Evolutionary conservation across 2,797 vertebrate species (phyloP).

Genomic region (Sebastes taczanowskii): DNA sequence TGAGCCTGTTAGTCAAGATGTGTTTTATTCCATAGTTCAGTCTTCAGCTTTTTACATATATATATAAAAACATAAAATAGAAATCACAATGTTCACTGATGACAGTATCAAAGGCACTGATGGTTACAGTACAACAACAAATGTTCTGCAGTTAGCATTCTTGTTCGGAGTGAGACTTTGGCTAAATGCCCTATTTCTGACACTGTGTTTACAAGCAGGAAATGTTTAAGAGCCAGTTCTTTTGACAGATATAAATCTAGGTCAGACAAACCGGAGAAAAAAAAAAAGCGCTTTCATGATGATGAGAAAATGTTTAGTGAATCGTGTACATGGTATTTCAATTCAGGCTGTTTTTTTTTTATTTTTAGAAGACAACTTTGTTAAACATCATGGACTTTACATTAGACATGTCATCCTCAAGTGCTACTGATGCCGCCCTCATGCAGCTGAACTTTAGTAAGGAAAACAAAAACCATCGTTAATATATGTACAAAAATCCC

Average conservation of each 20-base stretch:
- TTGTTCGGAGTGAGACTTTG: conserved; percentile 1
- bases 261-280: background rate
- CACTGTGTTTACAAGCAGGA: conserved; percentile 15
- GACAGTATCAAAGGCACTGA: conserved; percentile 29
- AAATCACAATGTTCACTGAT: conserved; percentile 24
- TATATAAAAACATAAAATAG: conserved; percentile 27
- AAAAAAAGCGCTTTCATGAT: background rate
- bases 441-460: background rate
- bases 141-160: conserved; percentile 29
- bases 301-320: conserved; percentile 8
- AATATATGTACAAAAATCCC: conserved; percentile 46
- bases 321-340: background rate
- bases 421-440: background rate
- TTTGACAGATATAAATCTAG: background rate
- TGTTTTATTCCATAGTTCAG: conserved; percentile 61
- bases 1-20: conserved; percentile 3
- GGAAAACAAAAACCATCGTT: background rate
- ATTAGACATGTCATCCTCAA: background rate
- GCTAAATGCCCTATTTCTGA: conserved; percentile 7
- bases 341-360: background rate
- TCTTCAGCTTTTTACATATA: conserved; percentile 57
- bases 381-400: conserved; percentile 8
- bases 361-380: background rate
- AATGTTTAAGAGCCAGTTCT: background rate
- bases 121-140: conserved; percentile 28